Percentiles rank a stretch among this genome's conserved stretches.
Evolutionary conservation across 2,797 vertebrate species (phyloP).

Genomic region (Pyrocephalus nanus): DNA sequence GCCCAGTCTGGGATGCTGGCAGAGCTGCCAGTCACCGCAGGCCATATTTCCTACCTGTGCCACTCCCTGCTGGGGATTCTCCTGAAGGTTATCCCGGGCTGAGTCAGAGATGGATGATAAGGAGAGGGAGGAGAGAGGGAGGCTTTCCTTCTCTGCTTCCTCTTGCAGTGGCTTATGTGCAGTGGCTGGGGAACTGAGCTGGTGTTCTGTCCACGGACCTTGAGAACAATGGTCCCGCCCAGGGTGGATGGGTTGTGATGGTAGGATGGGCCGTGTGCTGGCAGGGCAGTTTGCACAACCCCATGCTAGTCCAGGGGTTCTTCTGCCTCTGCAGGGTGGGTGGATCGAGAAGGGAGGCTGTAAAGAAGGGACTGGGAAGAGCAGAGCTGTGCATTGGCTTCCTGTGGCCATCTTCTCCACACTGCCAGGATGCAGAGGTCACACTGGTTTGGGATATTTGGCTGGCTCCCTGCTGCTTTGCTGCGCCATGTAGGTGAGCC

Average conservation of each 20-base stretch:
- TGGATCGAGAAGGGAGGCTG: background rate
- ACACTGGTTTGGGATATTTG: background rate
- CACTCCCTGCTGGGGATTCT: slow-evolving; percentile 12
- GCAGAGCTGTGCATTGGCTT: background rate
- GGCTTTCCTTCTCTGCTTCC: accelerated
- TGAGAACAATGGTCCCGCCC: background rate
- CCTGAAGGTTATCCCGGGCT: background rate
- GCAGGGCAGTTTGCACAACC: background rate
- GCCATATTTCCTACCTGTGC: background rate
- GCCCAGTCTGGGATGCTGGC: background rate
- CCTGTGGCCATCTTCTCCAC: background rate
- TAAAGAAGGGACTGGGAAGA: accelerated
- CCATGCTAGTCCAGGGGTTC: accelerated
- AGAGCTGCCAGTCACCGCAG: background rate
- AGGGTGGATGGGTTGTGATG: background rate
- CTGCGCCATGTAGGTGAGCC: background rate
- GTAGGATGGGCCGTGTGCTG: background rate
- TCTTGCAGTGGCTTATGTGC: background rate
- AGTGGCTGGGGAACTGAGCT: background rate
- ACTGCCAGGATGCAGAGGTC: accelerated
- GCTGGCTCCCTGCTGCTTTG: background rate
- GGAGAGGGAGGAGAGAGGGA: background rate
- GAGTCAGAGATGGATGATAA: slow-evolving; percentile 14
- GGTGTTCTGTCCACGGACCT: accelerated
- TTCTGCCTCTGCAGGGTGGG: background rate